Evolutionary conservation across 2,888 invertebrate species (phyloP).

Genomic region (Drosophila anomalata): DNA sequence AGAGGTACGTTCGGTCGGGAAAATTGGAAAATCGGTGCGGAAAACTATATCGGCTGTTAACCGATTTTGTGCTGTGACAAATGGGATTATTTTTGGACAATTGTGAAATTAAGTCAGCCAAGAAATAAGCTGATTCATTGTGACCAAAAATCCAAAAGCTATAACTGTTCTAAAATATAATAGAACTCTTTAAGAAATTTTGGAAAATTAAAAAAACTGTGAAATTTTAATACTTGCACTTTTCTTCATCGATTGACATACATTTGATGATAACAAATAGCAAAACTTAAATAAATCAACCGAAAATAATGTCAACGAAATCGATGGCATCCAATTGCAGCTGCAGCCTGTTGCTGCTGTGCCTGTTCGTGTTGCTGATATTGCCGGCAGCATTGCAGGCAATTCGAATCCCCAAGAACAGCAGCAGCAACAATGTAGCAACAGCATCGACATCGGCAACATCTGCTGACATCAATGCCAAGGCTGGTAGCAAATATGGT

Average conservation of each 20-base stretch:
- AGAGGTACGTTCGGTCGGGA: constrained; percentile 16
- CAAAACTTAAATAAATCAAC: constrained; percentile 66
- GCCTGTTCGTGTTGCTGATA: constrained; percentile 44
- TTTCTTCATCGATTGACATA: constrained; percentile 42
- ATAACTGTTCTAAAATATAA: neutral
- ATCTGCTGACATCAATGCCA: constrained; percentile 46
- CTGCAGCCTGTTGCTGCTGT: constrained; percentile 46
- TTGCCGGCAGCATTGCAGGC: constrained; percentile 54
- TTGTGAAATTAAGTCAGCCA: constrained; percentile 25
- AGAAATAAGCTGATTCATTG: constrained; percentile 4
- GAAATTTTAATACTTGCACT: constrained; percentile 27
- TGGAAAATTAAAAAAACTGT: neutral
- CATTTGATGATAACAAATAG: constrained; percentile 49
- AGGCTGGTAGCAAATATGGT: constrained; percentile 73
- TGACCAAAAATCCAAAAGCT: neutral
- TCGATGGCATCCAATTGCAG: constrained; percentile 55
- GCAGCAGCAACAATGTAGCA: constrained; percentile 32
- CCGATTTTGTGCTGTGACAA: constrained; percentile 47
- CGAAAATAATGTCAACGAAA: constrained; percentile 75
- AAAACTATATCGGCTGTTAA: constrained; percentile 8
- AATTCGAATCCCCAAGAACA: constrained; percentile 39
- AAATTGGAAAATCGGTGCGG: neutral
- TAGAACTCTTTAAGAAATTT: neutral
- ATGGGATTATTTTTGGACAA: constrained; percentile 31
- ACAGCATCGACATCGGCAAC: constrained; percentile 17